Conservation (phyloP, 2,888 invertebrate genomes). For the Pogonocherus hispidulus region DNA sequence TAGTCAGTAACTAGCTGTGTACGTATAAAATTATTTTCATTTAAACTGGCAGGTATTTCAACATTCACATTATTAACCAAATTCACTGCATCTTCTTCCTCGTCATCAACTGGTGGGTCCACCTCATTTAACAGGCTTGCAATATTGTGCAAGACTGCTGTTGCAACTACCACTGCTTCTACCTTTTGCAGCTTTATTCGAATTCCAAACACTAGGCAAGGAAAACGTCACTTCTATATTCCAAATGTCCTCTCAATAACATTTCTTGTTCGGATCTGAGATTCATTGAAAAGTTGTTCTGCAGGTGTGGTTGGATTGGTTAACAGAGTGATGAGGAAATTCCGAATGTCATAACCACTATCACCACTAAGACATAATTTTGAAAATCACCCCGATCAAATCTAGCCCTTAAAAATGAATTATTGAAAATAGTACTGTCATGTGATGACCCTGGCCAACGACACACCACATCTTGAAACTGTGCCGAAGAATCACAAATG, state of each 20-base stretch:
- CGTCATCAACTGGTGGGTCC: neutral
- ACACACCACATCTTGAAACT: neutral
- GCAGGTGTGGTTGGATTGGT: no score
- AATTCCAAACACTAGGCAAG: neutral
- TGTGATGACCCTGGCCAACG: neutral
- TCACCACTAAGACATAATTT: neutral
- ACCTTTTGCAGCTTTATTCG: neutral
- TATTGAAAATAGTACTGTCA: no score
- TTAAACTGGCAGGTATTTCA: no score
- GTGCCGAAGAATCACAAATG: neutral
- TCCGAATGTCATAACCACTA: neutral
- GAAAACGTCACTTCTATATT: no score
- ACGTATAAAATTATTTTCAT: no score
- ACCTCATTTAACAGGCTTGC: neutral
- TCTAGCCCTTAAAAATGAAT: neutral
- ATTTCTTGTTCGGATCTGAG: neutral
- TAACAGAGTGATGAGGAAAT: neutral
- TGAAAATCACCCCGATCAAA: neutral
- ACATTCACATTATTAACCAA: no score
- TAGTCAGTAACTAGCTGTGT: no score
- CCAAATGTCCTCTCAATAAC: neutral
- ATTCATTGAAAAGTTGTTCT: no score
- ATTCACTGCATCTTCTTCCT: no score
- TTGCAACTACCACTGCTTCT: neutral
- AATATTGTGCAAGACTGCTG: slow-evolving; percentile 1